Conservation (phyloP, 2,888 invertebrate genomes). For the Coelinius sp. region DNA sequence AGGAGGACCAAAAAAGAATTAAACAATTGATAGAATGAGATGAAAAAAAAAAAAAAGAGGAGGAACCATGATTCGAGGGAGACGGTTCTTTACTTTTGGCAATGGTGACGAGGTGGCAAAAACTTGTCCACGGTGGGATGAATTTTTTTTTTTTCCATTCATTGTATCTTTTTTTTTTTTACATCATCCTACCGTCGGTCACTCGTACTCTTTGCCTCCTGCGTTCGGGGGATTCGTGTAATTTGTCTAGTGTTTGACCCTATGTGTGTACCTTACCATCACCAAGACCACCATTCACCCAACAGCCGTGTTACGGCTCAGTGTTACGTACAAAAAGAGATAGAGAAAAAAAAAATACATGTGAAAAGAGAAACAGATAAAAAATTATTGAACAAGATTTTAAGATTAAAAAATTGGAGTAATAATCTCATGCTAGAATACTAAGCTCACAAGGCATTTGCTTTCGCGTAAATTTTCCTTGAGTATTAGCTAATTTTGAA, state of each 20-base stretch:
- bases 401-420: neutral
- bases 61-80: slow-evolving; percentile 15
- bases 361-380: slow-evolving; percentile 43
- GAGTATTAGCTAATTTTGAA: slow-evolving; percentile 18
- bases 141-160: neutral
- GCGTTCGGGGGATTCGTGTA: slow-evolving; percentile 77
- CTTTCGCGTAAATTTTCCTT: slow-evolving; percentile 34
- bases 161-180: neutral
- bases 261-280: slow-evolving; percentile 80
- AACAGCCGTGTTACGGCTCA: slow-evolving; percentile 61
- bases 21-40: slow-evolving; percentile 24
- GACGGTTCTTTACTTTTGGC: slow-evolving; percentile 51
- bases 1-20: neutral
- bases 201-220: slow-evolving; percentile 49
- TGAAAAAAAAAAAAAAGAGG: slow-evolving; percentile 24
- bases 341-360: slow-evolving; percentile 22
- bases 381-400: slow-evolving; percentile 14
- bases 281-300: slow-evolving; percentile 62
- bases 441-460: slow-evolving; percentile 27
- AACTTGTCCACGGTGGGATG: slow-evolving; percentile 1
- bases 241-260: slow-evolving; percentile 92
- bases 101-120: slow-evolving; percentile 52
- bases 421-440: neutral
- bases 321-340: slow-evolving; percentile 40
- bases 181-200: slow-evolving; percentile 18